A percentile compares a stretch with the other conserved stretches of the same genome.
These are phyloP conservation scores for Trematocara stigmaticum DNA, from an alignment of 2,113 vertebrate genomes.

Conservation along the genomic window DNA sequence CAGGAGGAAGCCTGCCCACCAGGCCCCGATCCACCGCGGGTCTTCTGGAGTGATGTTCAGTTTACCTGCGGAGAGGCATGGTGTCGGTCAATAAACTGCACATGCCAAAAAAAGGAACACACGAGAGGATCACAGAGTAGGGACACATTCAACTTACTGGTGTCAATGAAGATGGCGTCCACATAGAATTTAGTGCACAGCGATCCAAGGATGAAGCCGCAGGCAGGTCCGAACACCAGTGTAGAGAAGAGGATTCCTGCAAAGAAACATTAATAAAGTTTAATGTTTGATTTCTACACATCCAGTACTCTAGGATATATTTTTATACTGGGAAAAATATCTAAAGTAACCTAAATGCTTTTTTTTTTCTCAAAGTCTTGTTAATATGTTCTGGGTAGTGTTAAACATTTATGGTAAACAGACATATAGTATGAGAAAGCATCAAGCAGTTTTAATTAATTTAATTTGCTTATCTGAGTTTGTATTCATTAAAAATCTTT, in stretches of 20 bases:
- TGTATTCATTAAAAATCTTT: neutral
- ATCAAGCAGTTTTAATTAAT: neutral
- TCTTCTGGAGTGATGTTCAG: slow-evolving; percentile 90
- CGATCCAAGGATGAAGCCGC: slow-evolving; percentile 97
- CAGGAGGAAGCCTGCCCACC: slow-evolving; percentile 98
- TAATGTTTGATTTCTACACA: neutral
- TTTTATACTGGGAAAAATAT: neutral
- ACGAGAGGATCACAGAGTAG: neutral
- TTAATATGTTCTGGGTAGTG: neutral
- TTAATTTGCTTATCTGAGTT: neutral
- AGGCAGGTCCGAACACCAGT: slow-evolving; percentile 95
- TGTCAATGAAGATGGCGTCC: slow-evolving; percentile 93
- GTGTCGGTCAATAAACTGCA: neutral
- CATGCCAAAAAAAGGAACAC: neutral
- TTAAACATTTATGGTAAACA: neutral
- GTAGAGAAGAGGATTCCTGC: slow-evolving; percentile 97
- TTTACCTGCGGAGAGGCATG: slow-evolving; percentile 67
- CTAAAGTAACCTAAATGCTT: neutral
- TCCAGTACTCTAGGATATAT: neutral
- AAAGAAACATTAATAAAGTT: neutral
- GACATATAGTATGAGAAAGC: neutral
- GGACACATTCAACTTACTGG: slow-evolving; percentile 75
- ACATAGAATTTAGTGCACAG: slow-evolving; percentile 98
- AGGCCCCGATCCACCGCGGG: slow-evolving; percentile 97
- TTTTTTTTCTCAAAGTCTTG: neutral